Base-by-base conservation (phyloP, 2,797 vertebrate species). In the Hylomyscus alleni region DNA sequence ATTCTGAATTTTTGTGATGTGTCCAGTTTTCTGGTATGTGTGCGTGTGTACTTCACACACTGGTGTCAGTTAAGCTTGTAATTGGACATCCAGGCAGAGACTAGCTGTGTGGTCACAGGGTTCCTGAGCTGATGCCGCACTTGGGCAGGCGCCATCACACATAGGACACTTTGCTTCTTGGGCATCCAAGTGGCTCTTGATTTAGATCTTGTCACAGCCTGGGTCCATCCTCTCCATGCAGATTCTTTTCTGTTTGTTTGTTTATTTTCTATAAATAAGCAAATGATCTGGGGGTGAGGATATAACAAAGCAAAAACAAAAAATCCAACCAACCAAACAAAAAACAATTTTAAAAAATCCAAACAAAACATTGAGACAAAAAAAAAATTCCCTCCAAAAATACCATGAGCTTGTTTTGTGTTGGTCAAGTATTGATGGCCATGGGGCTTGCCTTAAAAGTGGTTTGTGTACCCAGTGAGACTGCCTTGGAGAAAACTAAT, bases 141-240 rank as follows among this genome's bases (percentile, higher is more conserved):
- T 1, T 0, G 0, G 17, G 22, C 6, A 50, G 69, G 24, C 1
- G 4, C 44, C 11, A 37, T 20, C 1, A 11, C 14, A 0, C 19
- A 13, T 2, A 6, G 1, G n/a, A 11, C 10, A 0, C 8, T 47
- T 31, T 17, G 4, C 13, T n/a, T 8, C 2, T 26, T 17, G 47
- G 54, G 20, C 47, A 31, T 88, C 54, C 13, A 52, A 37, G 44
- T 22, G 34, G 40, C 22, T 11, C 3, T 50, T 22, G 11, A 77
- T 65, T 88, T 37, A 15, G 20, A 78, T 11, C 4, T 24, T 37
- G 4, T 22, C 26, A 3, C 31, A 34, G 8, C 22, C n/a, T 17
- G 31, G 62, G 26, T 19, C 44, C 77, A 13, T 78, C 37, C 52
- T 89, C 73, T 52, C 76, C 54, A 52, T 75, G 31, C 1, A 60